Conservation (phyloP, 1,140 invertebrate species). For the Sycobia sp. region DNA sequence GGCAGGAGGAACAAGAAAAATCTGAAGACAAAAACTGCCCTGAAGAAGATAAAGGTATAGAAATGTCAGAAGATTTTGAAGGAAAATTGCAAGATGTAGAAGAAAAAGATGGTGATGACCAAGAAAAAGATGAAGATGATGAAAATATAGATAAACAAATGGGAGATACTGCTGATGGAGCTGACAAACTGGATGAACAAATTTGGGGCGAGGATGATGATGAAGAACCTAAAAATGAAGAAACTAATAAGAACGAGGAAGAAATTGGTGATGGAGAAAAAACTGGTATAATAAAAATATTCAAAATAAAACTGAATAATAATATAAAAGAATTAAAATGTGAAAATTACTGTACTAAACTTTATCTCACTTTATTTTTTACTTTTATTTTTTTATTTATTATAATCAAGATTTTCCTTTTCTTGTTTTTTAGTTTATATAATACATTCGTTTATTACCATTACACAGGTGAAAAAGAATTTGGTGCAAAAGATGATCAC, state of each 20-base stretch:
- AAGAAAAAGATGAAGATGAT: slow-evolving; percentile 68
- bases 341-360: no score
- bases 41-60: slow-evolving; percentile 92
- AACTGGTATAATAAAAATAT: slow-evolving; percentile 65
- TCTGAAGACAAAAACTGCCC: slow-evolving; percentile 80
- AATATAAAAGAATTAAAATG: no score
- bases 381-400: no score
- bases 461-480: slow-evolving; percentile 28
- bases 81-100: slow-evolving; percentile 84
- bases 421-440: not conserved
- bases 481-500: slow-evolving; percentile 26
- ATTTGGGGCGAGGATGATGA: slow-evolving; percentile 90
- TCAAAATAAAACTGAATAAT: no score
- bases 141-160: slow-evolving; percentile 89
- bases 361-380: no score
- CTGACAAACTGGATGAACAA: slow-evolving; percentile 80
- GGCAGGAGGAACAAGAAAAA: slow-evolving; percentile 72
- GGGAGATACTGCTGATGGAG: slow-evolving; percentile 86
- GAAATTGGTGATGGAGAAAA: slow-evolving; percentile 63
- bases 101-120: slow-evolving; percentile 68
- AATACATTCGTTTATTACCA: slow-evolving; percentile 44
- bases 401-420: no score
- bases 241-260: slow-evolving; percentile 69
- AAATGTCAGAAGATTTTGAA: slow-evolving; percentile 93
- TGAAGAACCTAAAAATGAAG: slow-evolving; percentile 67